Evolutionary conservation across 2,888 invertebrate species (phyloP), one percentile per base, ranked within the genome.

Genomic region (Maniola hyperantus): DNA sequence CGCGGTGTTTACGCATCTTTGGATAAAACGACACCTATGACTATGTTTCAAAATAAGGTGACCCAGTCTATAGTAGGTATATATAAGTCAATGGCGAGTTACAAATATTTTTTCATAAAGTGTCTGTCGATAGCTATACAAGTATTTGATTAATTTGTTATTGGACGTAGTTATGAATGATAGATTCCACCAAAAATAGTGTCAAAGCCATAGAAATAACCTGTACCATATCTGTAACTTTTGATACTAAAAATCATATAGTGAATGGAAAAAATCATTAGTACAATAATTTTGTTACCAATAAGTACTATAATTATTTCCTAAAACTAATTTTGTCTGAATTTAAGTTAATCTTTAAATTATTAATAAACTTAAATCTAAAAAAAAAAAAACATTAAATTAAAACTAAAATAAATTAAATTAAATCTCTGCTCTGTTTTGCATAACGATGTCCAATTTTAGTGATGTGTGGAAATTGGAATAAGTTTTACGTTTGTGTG

Each of bases 111-210:
- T 44, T n/a, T 44, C 1, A 1, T 15, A 18, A 48, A 48, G 15
- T 15, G 48, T 13, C 50, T 51, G 26, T 26, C 26, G 50, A 26
- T 51, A 51, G 50, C 50, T 26, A 26, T 51, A 48, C 18, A 48
- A 46, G 0, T 8, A 18, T 4, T n/a, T n/a, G n/a, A 51, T 5
- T 26, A 26, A 20, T 20, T 51, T 5, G 50, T 51, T 51, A 50
- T 11, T 20, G 50, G 20, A 51, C 20, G 11, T 50, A 20, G 4
- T 26, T 11, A 50, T 26, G 6, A 26, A 50, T 10, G 10, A 11
- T 11, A 51, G 11, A 51, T 1, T 51, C 50, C 7, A 51, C 10
- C 46, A 46, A 46, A 46, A 6, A 15, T 2, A 15, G 15, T 46
- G 2, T 48, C 48, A 48, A 48, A 42, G 42, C 42, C 42, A 18